phyloP scores from a whole-genome alignment of 2,888 invertebrate species.

The Cantharis rustica region DNA sequence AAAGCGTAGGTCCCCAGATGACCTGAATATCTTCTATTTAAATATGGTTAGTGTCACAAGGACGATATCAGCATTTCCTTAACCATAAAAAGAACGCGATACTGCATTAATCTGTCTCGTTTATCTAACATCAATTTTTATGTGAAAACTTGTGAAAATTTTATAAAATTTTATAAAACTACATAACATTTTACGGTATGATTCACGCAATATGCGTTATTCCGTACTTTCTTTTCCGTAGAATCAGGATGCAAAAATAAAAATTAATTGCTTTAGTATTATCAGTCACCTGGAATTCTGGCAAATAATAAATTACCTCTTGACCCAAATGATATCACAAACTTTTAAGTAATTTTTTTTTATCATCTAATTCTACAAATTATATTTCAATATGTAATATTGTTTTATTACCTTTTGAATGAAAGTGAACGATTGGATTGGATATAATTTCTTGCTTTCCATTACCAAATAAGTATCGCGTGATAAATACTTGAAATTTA shows the following conservation, averaged over 20 bases:
- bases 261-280: neutral
- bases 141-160: neutral
- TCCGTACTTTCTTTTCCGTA: neutral
- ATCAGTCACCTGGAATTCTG: neutral
- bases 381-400: no score
- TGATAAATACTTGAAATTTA: no score
- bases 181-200: neutral
- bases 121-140: neutral
- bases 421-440: no score
- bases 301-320: neutral
- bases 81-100: neutral
- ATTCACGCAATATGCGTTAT: neutral
- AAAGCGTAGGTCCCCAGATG: slow-evolving; percentile 16
- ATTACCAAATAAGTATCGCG: no score
- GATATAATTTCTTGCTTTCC: no score
- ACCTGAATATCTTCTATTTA: slow-evolving; percentile 14
- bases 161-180: neutral
- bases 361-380: no score
- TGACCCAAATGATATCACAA: neutral
- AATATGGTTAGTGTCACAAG: slow-evolving; percentile 16
- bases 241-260: neutral
- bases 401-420: no score
- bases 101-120: neutral
- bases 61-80: slow-evolving; percentile 4
- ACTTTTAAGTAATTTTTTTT: neutral